Conservation (phyloP, 1,140 invertebrate species). For the Leptopilina boulardi region DNA sequence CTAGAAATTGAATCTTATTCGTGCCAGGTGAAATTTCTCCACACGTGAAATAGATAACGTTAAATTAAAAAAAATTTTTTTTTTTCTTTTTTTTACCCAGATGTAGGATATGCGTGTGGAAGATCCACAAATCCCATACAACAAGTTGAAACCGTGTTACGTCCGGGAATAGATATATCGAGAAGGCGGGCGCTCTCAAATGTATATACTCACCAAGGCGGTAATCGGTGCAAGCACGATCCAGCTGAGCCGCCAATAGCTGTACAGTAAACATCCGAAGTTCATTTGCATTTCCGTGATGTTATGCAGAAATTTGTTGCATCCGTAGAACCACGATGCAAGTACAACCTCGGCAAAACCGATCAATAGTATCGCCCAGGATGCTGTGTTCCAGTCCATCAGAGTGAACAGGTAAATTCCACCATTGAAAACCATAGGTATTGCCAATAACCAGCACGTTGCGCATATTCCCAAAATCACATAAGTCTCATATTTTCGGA, state of each 20-base stretch:
- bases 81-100: too few relatives aligned
- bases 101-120: not conserved
- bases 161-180: constrained; percentile 44
- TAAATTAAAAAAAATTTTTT: not conserved
- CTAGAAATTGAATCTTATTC: not conserved
- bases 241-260: constrained; percentile 80
- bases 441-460: constrained; percentile 79
- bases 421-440: constrained; percentile 83
- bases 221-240: constrained; percentile 76
- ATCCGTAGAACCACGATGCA: constrained; percentile 85
- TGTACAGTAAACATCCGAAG: constrained; percentile 70
- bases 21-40: not conserved
- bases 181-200: too few relatives aligned
- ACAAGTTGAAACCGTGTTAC: constrained; percentile 31
- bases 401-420: constrained; percentile 86
- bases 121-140: constrained; percentile 16
- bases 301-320: constrained; percentile 77
- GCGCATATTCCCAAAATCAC: constrained; percentile 80
- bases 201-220: constrained; percentile 75
- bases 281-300: constrained; percentile 78
- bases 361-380: constrained; percentile 88
- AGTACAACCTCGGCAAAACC: constrained; percentile 83
- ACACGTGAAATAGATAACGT: not conserved
- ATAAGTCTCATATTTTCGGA: constrained; percentile 79
- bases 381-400: constrained; percentile 89